Evolutionary conservation across 2,797 vertebrate species (phyloP), one percentile per base, ranked within the genome.

Genomic region (Eurystomus glaucurus): DNA sequence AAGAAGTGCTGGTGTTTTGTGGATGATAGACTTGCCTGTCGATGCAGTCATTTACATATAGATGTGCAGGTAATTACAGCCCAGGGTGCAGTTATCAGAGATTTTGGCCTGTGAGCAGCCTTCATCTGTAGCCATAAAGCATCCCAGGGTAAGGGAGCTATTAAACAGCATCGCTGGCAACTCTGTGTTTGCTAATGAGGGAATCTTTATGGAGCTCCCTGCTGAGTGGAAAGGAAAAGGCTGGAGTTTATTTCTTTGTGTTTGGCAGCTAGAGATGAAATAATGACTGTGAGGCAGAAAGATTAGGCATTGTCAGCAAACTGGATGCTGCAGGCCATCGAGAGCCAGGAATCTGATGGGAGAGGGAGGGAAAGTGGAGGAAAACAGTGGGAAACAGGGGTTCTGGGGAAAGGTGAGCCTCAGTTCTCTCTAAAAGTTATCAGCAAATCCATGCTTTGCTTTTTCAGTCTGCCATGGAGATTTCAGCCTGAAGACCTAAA

Each of bases 141-240:
- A 48, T 39, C 66, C 4, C 25, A 33, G 76, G 62, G 52, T 77
- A 76, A 81, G 33, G 77, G 74, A 90, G 74, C 50, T 52, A 31
- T 26, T 74, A 33, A 31, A 61, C 50, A 88, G 7, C 58, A 50
- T 54, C 9, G 1, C 74, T 86, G 77, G 62, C 86, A 84, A 75
- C 75, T 20, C 12, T 5, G 19, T 41, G 31, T 48, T 74, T 54
- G 77, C 51, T 94, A 94, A 96, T 85, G 93, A 93, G 51, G 39
- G 80, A 71, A 65, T 65, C 51, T 94, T 95, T 80, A 96, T 81
- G 72, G 82, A 84, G 84, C 55, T 91, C 74, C 94, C 77, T 0
- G 2, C 65, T 26, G 88, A 50, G 93, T 8, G 25, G 26, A 39
- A 76, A 41, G 54, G 66, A 33, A 81, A 74, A 88, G 9, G 6